Conservation (phyloP, 1,140 invertebrate species). For the Saccostrea cuccullata region DNA sequence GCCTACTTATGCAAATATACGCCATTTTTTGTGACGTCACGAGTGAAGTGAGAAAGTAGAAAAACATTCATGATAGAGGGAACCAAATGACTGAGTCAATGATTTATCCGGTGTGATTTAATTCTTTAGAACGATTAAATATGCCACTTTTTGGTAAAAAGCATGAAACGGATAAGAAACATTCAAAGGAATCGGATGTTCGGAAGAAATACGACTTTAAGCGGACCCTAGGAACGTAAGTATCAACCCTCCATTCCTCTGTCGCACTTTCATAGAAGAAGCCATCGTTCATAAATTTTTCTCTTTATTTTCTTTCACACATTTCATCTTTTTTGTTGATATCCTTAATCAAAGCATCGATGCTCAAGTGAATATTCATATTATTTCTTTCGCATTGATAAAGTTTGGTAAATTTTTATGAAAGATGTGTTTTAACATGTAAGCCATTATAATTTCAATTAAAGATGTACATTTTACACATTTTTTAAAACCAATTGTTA, state of each 20-base stretch:
- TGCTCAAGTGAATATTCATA: neutral
- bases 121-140: slow-evolving; percentile 15
- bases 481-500: neutral
- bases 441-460: neutral
- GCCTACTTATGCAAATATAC: slow-evolving; percentile 58
- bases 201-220: slow-evolving; percentile 70
- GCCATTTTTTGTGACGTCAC: slow-evolving; percentile 54
- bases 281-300: neutral
- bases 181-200: slow-evolving; percentile 64
- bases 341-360: neutral
- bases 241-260: slow-evolving; percentile 39
- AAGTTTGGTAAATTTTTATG: neutral
- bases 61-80: slow-evolving; percentile 24
- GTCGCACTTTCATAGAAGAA: neutral
- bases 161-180: slow-evolving; percentile 66
- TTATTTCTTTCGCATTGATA: neutral
- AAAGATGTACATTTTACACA: neutral
- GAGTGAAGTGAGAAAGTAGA: slow-evolving; percentile 44
- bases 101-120: slow-evolving; percentile 18
- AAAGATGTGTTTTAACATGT: neutral
- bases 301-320: neutral
- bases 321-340: neutral
- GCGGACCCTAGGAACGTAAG: slow-evolving; percentile 72
- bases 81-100: slow-evolving; percentile 21
- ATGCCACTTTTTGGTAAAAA: slow-evolving; percentile 74